Conservation (phyloP, 2,113 vertebrate species). For the Rhinichthys klamathensis region DNA sequence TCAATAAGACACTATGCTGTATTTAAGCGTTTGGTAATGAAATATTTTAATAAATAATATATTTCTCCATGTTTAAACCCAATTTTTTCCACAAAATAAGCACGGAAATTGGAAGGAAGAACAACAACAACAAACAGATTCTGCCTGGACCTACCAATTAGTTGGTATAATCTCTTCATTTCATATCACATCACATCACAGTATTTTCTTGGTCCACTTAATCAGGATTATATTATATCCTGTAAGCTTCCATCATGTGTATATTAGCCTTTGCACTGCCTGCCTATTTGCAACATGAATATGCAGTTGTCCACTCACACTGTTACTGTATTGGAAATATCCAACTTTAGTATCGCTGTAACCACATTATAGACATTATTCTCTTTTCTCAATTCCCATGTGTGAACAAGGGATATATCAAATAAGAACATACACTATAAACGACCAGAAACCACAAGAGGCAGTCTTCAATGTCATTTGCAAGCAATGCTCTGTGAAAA, state of each 20-base stretch:
- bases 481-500: background rate
- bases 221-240: background rate
- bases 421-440: background rate
- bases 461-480: background rate
- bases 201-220: background rate
- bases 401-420: background rate
- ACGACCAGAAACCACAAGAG: background rate
- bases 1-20: too few species aligned
- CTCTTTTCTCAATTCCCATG: background rate
- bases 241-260: background rate
- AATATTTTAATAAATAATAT: background rate
- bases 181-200: slow-evolving; percentile 6
- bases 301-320: background rate
- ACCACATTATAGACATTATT: background rate
- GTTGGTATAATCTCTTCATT: background rate
- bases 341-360: background rate
- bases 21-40: background rate
- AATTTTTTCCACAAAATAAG: background rate
- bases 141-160: background rate
- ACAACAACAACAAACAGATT: background rate
- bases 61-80: background rate
- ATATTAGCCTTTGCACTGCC: background rate
- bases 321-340: background rate
- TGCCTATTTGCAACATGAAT: background rate
- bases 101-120: background rate